These are phyloP conservation scores for Seriola rivoliana DNA, from an alignment of 2,113 vertebrate species.

Conservation along the genomic window DNA sequence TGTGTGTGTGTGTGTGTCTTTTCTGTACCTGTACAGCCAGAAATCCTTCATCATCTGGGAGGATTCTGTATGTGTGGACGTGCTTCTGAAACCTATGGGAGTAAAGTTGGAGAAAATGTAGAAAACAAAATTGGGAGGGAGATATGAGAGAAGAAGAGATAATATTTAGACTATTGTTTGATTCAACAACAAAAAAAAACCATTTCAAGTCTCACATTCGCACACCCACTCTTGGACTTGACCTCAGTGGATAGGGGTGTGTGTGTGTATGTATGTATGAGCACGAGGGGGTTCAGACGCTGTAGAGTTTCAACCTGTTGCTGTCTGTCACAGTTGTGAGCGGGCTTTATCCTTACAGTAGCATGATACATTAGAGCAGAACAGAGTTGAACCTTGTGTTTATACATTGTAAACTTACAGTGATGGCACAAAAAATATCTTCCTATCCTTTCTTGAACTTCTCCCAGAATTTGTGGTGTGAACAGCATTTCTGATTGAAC, in stretches of 20 bases:
- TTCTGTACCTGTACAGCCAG: slow-evolving; percentile 93
- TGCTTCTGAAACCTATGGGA: slow-evolving; percentile 94
- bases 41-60: slow-evolving; percentile 95
- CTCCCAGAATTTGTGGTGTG: not conserved
- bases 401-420: not conserved
- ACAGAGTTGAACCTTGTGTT: not conserved
- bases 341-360: slow-evolving; percentile 61
- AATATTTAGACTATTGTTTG: not conserved
- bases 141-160: not conserved
- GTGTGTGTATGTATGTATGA: slow-evolving; percentile 3
- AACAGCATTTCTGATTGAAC: slow-evolving; percentile 20
- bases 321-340: slow-evolving; percentile 72
- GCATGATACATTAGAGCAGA: slow-evolving; percentile 47
- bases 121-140: not conserved
- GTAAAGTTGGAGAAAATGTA: slow-evolving; percentile 7
- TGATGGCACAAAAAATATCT: not conserved
- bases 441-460: not conserved
- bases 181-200: not conserved
- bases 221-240: slow-evolving; percentile 22
- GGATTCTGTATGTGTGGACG: slow-evolving; percentile 96
- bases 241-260: slow-evolving; percentile 27
- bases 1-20: not conserved
- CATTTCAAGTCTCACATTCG: not conserved
- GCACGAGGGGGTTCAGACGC: slow-evolving; percentile 25
- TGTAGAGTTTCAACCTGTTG: slow-evolving; percentile 73